Evolutionary conservation across 2,797 vertebrate genomes (phyloP).

Genomic region (Pogonophryne albipinna): DNA sequence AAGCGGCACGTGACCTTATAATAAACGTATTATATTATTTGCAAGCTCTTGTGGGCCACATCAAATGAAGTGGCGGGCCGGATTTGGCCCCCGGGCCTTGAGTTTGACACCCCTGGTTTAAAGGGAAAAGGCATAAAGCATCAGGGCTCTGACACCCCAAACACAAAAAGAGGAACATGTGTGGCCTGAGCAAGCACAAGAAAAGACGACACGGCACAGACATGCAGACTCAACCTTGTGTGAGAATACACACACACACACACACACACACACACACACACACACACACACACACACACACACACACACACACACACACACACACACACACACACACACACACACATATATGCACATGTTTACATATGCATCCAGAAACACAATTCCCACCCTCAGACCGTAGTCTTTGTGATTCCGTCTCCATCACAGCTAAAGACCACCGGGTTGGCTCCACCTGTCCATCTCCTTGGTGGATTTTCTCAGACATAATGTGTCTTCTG

Average conservation of each 20-base stretch:
- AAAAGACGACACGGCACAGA: slow-evolving; percentile 32
- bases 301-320: slow-evolving; percentile 12
- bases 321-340: background rate
- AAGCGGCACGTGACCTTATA: too few species aligned
- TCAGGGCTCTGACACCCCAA: slow-evolving; percentile 72
- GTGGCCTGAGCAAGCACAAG: slow-evolving; percentile 62
- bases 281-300: background rate
- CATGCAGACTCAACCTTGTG: slow-evolving; percentile 13
- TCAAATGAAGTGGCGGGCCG: too few species aligned
- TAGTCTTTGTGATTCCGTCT: slow-evolving; percentile 34
- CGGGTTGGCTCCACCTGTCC: slow-evolving; percentile 61
- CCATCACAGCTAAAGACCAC: slow-evolving; percentile 47
- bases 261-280: slow-evolving; percentile 12
- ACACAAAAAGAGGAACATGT: slow-evolving; percentile 71
- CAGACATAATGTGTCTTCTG: slow-evolving; percentile 58
- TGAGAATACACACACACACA: slow-evolving; percentile 19
- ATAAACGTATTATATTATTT: too few species aligned
- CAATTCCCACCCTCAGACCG: slow-evolving; percentile 10
- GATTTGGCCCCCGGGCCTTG: too few species aligned
- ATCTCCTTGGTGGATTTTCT: slow-evolving; percentile 31
- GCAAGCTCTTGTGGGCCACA: too few species aligned
- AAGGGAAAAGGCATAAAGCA: slow-evolving; percentile 68
- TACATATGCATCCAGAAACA: slow-evolving; percentile 34
- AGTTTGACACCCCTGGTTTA: too few species aligned
- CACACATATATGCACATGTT: slow-evolving; percentile 17